Evolutionary conservation across 2,888 invertebrate genomes (phyloP), one percentile per base, ranked within the genome.

Genomic region (Cryptosula pallasiana): DNA sequence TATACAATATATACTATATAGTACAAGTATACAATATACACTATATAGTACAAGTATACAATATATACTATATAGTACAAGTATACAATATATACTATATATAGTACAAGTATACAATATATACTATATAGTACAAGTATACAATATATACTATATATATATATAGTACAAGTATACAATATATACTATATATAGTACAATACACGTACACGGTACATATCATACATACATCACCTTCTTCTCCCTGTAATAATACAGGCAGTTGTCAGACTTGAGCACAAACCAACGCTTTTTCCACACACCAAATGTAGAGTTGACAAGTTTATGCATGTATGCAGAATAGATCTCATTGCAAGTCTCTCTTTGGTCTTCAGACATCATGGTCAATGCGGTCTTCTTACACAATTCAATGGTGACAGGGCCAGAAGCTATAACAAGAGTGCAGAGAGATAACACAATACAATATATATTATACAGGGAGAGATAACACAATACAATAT

Each of bases 201-300:
- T 45, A 45, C 16, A 45, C 45, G 9, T 45, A 45, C 9, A 45
- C 9, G 9, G 45, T 45, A 20, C 20, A 45, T 45, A 45, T 45
- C 9, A 20, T 20, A 13, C 9, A 45, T 45, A 45, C 16, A 45
- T 63, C 85, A 94, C 94, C 85, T 90, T 88, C 85, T 94, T 93
- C 79, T 91, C 92, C 88, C 95, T 95, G 87, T 95, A 96, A 86
- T 92, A 95, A 86, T 95, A 96, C 75, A 96, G 88, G 86, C 94
- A 95, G 87, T 94, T 93, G 86, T 96, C 95, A 72, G 91, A 90
- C 79, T 94, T 91, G 72, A 96, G 87, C 75, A 92, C 91, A 85
- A 95, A 95, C 93, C 93, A 96, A 76, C 96, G 87, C 72, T 92
- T 88, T 71, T 93, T 91, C 95, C 95, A 96, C 69, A 79, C 77